These are phyloP conservation scores for Plutella xylostella DNA, from an alignment of 2,888 invertebrate species.

Conservation along the genomic window DNA sequence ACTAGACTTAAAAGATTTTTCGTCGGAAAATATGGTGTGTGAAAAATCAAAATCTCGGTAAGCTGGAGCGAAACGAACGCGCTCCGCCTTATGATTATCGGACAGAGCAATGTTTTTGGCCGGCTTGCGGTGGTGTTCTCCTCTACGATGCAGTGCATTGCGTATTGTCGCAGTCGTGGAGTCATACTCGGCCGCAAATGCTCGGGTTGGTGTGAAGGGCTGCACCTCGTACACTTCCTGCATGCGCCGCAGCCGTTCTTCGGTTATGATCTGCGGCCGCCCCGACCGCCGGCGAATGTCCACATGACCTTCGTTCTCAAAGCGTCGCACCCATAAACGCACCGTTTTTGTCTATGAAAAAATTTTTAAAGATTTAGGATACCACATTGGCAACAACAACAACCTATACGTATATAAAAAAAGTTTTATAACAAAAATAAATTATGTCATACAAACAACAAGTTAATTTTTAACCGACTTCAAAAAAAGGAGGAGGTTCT, in stretches of 20 bases:
- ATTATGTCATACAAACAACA: too few relatives aligned
- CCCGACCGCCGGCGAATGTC: neutral
- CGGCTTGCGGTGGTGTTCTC: neutral
- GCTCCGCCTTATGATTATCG: slow-evolving; percentile 11
- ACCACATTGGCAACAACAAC: too few relatives aligned
- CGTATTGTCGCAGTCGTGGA: neutral
- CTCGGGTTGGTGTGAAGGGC: neutral
- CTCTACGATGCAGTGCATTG: neutral
- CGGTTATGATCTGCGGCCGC: neutral
- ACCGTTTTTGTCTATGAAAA: neutral
- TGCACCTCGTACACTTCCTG: neutral
- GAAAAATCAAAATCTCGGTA: slow-evolving; percentile 17
- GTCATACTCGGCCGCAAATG: neutral
- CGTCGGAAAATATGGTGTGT: slow-evolving; percentile 2
- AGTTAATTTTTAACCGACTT: too few relatives aligned
- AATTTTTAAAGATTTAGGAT: too few relatives aligned
- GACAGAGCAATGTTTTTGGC: neutral
- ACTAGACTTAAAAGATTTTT: neutral
- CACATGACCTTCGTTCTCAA: neutral
- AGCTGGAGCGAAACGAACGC: slow-evolving; percentile 16
- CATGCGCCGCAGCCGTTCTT: neutral
- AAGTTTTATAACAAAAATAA: too few relatives aligned
- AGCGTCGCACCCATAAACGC: neutral
- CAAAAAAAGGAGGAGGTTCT: too few relatives aligned
- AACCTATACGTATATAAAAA: too few relatives aligned